Conservation (phyloP, 2,113 vertebrate species). For the Phylloscopus whistleri region DNA sequence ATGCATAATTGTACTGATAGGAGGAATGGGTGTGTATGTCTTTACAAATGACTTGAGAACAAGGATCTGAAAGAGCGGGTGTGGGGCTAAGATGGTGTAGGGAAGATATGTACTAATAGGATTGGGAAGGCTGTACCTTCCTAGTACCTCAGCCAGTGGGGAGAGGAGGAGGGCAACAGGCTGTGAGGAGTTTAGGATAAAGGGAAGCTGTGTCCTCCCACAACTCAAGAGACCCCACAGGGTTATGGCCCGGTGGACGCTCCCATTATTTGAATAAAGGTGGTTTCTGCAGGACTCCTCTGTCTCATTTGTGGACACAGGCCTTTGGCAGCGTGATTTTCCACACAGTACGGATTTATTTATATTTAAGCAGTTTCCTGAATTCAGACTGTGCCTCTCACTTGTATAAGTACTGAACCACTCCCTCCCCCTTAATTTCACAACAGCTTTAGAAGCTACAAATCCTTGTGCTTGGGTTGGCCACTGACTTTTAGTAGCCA, state of each 20-base stretch:
- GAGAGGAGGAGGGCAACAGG: background rate
- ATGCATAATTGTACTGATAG: background rate
- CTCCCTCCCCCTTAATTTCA: background rate
- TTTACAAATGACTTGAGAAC: background rate
- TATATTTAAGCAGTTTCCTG: slow-evolving; percentile 17
- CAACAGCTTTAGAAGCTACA: background rate
- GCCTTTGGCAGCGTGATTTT: background rate
- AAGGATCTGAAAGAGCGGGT: background rate
- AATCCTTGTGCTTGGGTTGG: background rate
- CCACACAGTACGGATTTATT: background rate
- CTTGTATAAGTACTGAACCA: background rate
- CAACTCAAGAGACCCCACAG: background rate
- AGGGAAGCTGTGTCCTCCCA: background rate
- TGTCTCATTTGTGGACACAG: background rate
- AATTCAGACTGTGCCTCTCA: slow-evolving; percentile 3
- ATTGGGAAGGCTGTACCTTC: background rate
- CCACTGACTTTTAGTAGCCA: slow-evolving; percentile 47
- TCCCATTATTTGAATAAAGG: background rate
- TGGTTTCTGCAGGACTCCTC: background rate
- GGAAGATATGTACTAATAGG: background rate
- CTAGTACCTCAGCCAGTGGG: background rate
- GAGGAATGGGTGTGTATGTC: background rate
- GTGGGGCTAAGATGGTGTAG: background rate
- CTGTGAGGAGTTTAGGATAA: background rate
- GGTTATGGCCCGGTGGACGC: background rate